Base-by-base conservation (phyloP, 2,113 vertebrate genomes). In the Plestiodon gilberti region DNA sequence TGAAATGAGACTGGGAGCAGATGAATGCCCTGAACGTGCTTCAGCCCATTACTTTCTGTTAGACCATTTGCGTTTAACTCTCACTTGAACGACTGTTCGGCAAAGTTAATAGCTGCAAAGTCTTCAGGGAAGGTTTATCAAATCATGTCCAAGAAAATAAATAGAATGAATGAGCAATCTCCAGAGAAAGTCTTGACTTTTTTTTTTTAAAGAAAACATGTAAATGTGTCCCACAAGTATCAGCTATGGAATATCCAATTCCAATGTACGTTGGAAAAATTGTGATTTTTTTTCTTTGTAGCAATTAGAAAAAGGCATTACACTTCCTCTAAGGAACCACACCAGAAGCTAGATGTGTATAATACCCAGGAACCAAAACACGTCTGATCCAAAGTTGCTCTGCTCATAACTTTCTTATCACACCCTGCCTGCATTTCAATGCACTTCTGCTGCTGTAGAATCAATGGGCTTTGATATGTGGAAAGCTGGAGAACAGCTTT, bases 141-240 rank as follows among this genome's bases (percentile, higher is more conserved):
- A 96, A 96, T 95, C 91, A 90, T 93, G 94, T 95, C 95, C 95
- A 94, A 93, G 94, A 96, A 96, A 97, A 96, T 96, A 97, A 96
- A 97, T 95, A 96, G 93, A 96, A 96, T 83, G 92, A 96, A 96
- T 93, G 96, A 96, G 89, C 83, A 92, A 93, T 94, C 96, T 96
- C 94, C 88, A 70, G 96, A 96, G 96, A 95, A 96, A 96, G 87
- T 11, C 85, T 86, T 95, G 96, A 95, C 94, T 95, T 96, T 95
- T 35, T 43, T 6, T 48, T 48, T 48, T 3, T 8, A 1, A 28
- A 15, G 89, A 94, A 93, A 90, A 92, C 89, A 94, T 67, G 71
- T 86, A 95, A 95, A 93, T 95, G 67, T 93, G 78, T 94, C 92
- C 96, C 92, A 85, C 75, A 95, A 93, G 90, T 91, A 94, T 94